Conservation (phyloP, 2,888 invertebrate species). For the Dione juno region DNA sequence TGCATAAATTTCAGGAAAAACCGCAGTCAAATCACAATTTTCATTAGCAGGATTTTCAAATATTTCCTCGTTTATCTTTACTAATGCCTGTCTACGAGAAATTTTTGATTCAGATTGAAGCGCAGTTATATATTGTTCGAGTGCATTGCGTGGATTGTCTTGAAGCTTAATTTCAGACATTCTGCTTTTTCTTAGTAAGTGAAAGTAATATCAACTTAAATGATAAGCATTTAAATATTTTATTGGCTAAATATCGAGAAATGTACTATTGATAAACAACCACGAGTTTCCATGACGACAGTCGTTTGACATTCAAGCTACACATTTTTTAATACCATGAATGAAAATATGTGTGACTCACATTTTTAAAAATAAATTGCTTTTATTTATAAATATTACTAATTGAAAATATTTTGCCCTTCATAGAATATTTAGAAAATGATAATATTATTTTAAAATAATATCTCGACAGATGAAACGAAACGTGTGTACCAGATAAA, state of each 20-base stretch:
- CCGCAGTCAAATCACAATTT: conserved; percentile 64
- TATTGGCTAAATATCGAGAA: conserved; percentile 17
- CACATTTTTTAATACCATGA: neutral
- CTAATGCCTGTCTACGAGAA: conserved; percentile 81
- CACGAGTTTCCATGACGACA: conserved; percentile 67
- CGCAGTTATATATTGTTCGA: conserved; percentile 66
- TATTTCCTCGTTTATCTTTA: conserved; percentile 80
- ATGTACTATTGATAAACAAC: conserved; percentile 61
- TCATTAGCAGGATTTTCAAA: conserved; percentile 67
- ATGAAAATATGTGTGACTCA: neutral
- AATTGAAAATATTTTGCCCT: neutral
- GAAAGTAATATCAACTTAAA: neutral
- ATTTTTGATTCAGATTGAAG: conserved; percentile 85
- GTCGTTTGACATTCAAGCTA: conserved; percentile 17
- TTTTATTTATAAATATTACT: neutral
- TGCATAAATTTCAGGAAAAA: conserved; percentile 71
- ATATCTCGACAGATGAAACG: conserved; percentile 14
- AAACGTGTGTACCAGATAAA: conserved; percentile 25
- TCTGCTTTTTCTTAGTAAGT: conserved; percentile 36
- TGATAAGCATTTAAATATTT: neutral
- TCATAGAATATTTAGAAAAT: neutral
- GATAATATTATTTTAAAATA: neutral
- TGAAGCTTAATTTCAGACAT: conserved; percentile 64
- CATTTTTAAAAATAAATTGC: neutral
- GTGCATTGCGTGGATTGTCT: conserved; percentile 63